Evolutionary conservation across 2,888 invertebrate species (phyloP).

Genomic region (Dromius quadrimaculatus): DNA sequence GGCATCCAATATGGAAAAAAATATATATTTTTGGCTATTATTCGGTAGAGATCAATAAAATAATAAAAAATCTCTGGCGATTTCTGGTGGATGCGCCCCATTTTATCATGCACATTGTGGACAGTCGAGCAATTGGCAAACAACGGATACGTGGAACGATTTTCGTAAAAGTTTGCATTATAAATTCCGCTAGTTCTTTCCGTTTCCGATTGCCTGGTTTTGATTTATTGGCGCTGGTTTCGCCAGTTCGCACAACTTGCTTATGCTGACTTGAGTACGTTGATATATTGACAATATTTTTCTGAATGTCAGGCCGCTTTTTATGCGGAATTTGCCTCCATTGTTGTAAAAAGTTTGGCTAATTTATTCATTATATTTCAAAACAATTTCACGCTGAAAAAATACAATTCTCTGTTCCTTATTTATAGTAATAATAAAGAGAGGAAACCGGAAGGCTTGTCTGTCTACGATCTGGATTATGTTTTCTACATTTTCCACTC

Average conservation of each 20-base stretch:
- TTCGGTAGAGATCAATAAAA: too few relatives aligned
- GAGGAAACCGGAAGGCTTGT: conserved; percentile 10
- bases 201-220: conserved; percentile 42
- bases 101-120: conserved; percentile 26
- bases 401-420: conserved; percentile 12
- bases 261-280: conserved; percentile 14
- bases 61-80: conserved; percentile 24
- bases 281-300: conserved; percentile 35
- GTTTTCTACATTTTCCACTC: conserved; percentile 19
- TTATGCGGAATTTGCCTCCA: too few relatives aligned
- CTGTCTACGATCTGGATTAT: conserved; percentile 24
- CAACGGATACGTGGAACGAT: conserved; percentile 40
- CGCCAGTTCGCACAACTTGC: conserved; percentile 18
- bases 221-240: conserved; percentile 43
- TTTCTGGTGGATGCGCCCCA: conserved; percentile 11
- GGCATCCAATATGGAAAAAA: conserved; percentile 3
- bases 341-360: too few relatives aligned
- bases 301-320: not conserved
- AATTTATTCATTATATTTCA: too few relatives aligned
- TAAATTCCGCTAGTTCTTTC: conserved; percentile 46
- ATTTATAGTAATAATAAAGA: conserved; percentile 25
- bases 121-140: conserved; percentile 47
- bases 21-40: too few relatives aligned
- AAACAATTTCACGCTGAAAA: not conserved
- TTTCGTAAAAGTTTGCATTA: conserved; percentile 49